A percentile compares a stretch with the other conserved stretches of the same genome.
Evolutionary conservation across 2,113 vertebrate genomes (phyloP).

Genomic region (Calyptomena viridis): DNA sequence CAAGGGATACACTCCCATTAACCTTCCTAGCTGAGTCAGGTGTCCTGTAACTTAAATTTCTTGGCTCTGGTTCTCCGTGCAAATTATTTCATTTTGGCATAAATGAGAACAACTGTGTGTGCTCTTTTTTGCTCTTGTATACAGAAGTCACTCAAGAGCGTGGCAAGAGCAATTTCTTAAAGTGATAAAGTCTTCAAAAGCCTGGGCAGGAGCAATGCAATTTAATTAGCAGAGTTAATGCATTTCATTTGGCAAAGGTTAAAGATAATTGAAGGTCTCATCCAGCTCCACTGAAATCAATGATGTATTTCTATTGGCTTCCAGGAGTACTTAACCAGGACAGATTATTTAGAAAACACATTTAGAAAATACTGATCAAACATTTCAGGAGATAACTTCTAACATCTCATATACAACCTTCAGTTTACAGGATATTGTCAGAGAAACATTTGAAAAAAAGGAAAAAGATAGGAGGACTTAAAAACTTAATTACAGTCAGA

Average conservation of each 20-base stretch:
- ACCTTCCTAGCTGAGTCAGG: not conserved
- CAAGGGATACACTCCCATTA: not conserved
- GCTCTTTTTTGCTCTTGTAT: not conserved
- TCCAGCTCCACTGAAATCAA: not conserved
- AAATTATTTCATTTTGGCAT: not conserved
- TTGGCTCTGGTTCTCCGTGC: not conserved
- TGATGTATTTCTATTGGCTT: not conserved
- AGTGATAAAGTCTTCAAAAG: constrained; percentile 27
- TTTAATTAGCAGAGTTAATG: constrained; percentile 8
- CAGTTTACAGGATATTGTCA: not conserved
- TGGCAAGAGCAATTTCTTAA: not conserved
- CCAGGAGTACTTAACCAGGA: not conserved
- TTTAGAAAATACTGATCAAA: not conserved
- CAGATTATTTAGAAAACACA: not conserved
- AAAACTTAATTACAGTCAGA: not conserved
- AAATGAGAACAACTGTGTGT: not conserved
- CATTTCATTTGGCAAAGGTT: not conserved
- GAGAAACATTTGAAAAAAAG: not conserved
- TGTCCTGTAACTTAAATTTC: not conserved
- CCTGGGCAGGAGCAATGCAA: not conserved
- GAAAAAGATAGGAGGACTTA: not conserved
- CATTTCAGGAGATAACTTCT: not conserved
- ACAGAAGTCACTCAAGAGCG: not conserved
- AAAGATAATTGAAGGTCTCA: not conserved
- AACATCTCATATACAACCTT: not conserved